A percentile compares a stretch with the other conserved stretches of the same genome.
phyloP scores from a whole-genome alignment of 1,140 invertebrate genomes.

The Drosophila obscura region DNA sequence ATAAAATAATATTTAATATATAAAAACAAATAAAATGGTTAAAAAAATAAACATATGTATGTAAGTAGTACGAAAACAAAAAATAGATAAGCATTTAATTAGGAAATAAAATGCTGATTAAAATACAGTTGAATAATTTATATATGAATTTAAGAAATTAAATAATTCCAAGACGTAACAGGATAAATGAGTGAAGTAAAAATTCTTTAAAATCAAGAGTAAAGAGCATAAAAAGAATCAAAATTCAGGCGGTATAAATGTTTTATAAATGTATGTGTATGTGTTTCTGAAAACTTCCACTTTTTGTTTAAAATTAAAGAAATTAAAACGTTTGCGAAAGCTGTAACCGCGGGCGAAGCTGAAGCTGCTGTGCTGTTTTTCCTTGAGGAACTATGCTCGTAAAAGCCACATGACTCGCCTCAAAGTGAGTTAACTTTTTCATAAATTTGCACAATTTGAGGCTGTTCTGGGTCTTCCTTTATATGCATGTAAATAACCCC shows the following conservation, averaged over 20 bases:
- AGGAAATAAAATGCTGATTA: not conserved
- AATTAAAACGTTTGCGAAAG: conserved; percentile 36
- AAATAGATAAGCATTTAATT: not conserved
- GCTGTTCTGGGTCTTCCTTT: conserved; percentile 51
- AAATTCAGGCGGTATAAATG: not conserved
- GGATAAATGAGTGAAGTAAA: no score
- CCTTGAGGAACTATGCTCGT: conserved; percentile 49
- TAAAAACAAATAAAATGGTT: not conserved
- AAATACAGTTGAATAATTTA: not conserved
- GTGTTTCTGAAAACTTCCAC: conserved; percentile 69
- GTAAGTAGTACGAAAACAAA: not conserved
- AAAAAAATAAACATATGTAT: not conserved
- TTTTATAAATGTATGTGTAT: not conserved
- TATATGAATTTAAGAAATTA: not conserved
- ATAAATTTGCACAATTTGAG: conserved; percentile 62
- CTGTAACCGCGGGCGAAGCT: no score
- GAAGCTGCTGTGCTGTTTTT: conserved; percentile 9
- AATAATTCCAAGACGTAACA: not conserved
- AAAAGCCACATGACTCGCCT: conserved; percentile 69
- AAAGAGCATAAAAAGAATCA: not conserved
- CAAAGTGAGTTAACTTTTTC: conserved; percentile 55
- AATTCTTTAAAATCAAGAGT: no score
- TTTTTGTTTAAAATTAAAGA: conserved; percentile 43
- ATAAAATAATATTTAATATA: not conserved
- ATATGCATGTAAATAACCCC: conserved; percentile 75